Percentiles rank a stretch among this genome's conserved stretches.
phyloP scores from a whole-genome alignment of 2,888 invertebrate genomes.

The Lasioglossum zephyrum region DNA sequence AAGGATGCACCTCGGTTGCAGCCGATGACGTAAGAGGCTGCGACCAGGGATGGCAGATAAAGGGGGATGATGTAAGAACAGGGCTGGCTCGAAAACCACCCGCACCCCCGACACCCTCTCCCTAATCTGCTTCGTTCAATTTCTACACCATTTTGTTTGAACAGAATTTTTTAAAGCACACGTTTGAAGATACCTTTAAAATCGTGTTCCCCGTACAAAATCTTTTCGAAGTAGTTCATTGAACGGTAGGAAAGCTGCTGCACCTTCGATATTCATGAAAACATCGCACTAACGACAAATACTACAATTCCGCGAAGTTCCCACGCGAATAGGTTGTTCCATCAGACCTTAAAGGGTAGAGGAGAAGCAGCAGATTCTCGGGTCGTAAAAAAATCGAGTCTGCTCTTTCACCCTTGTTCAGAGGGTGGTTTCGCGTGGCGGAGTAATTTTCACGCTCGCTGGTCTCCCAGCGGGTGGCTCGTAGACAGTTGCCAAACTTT shows the following conservation, averaged over 20 bases:
- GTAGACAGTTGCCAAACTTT: constrained; percentile 38
- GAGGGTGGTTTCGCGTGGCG: background rate
- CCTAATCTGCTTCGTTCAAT: background rate
- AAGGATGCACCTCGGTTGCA: constrained; percentile 60
- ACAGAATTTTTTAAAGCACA: background rate
- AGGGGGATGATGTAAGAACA: constrained; percentile 65
- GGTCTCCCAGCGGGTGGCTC: background rate
- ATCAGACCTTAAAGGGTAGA: background rate
- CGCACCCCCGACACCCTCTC: constrained; percentile 9
- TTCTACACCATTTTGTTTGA: background rate
- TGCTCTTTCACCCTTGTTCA: background rate
- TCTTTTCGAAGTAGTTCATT: too few species aligned
- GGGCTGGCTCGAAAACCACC: constrained; percentile 27
- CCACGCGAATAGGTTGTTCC: background rate
- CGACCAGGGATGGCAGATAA: constrained; percentile 34
- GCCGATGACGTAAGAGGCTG: constrained; percentile 71
- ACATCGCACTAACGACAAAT: background rate
- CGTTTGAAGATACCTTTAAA: background rate
- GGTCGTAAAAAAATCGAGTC: background rate
- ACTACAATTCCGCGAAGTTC: background rate
- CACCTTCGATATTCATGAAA: background rate
- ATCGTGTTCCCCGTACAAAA: too few species aligned
- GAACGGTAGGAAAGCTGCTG: too few species aligned
- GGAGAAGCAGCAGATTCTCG: background rate
- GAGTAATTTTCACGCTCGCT: constrained; percentile 16